Base-by-base conservation (phyloP, 2,797 vertebrate genomes). In the Amphiprion clarkii region DNA sequence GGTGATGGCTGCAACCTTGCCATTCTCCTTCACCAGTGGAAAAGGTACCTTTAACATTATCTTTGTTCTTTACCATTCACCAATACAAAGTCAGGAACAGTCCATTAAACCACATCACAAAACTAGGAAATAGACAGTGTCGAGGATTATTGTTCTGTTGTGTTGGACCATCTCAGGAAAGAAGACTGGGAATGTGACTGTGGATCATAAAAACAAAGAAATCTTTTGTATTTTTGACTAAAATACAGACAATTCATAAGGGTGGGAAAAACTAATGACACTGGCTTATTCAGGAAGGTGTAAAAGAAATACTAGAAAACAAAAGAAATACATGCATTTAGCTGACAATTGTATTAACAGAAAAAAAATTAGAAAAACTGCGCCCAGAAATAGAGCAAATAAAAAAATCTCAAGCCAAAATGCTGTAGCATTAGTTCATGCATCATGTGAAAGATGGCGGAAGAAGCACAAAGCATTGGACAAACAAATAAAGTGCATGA, bases 41-140 rank as follows among this genome's bases (percentile, higher is more conserved):
- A 65, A 74, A 54, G 60, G 14, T 27, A 69, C 23, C 23, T 17
- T 76, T 65, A 78, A 60, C 51, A 57, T 73, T 60, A 77, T 25
- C 17, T 29, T 49, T 66, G 67, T 25, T 54, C 4, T 54, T 67
- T 5, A 36, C 33, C 8, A 64, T 29, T 23, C 42, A 55, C 51
- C 19, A 57, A 29, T 10, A 46, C 27, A 66, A 71, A 76, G 56
- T 16, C 27, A 19, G 36, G 1, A 52, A 70, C 51, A 71, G 19
- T 12, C 31, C 9, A 54, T 44, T 6, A 51, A 61, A 72, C 8
- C 12, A 76, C 7, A 69, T 68, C 9, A 67, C 16, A 6, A 39
- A 39, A 70, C 11, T 4, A 2, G 11, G 16, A 71, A 55, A 65
- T 7, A 1, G 21, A 5, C 12, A 65, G 54, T 21, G 51, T 11